Base-by-base conservation (phyloP, 1,140 invertebrate genomes). In the Phymorhynchus buccinoides region DNA sequence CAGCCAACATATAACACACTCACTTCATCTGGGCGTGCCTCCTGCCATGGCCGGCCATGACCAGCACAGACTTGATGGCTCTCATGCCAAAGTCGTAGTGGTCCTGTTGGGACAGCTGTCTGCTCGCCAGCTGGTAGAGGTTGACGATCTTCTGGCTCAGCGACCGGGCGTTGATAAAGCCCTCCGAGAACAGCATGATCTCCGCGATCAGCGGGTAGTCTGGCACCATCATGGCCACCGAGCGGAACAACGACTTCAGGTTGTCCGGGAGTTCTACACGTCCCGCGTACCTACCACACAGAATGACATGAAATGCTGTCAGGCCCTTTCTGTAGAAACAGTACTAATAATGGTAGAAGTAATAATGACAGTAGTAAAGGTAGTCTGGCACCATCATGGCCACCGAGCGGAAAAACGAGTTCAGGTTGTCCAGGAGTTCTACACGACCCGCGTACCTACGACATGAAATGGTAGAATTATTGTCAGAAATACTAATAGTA, bases 41-140 rank as follows among this genome's bases (percentile, higher is more conserved):
- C 84, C 90, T 89, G 35, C 90, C 91, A 87, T 93, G 93, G 7
- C 93, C 93, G 35, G 92, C 92, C 92, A 93, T 93, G 0, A 93
- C 92, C 14, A 94, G 88, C 4, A 94, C 93, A 48, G 93, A 93
- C 82, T 93, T 93, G 85, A 94, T 96, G 88, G 84, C 97, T 96
- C 97, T 95, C 97, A 98, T 97, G 62, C 97, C 97, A 91, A 97
- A 98, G 93, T 98, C 97, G 89, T 98, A 98, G 91, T 98, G 97
- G 92, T 97, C 96, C 92, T 98, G 97, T 86, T 97, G 96, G 0
- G 97, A 98, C 0, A 98, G 94, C 92, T 98, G 97, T 93, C 97
- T 96, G 89, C 96, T 97, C 84, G 97, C 97, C 22, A 98, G 93
- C 90, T 97, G 96, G 90, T 98, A 98, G 95, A 97, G 96, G 88